Base-by-base conservation (phyloP, 2,888 invertebrate species). In the Scrobipalpa atriplicella region DNA sequence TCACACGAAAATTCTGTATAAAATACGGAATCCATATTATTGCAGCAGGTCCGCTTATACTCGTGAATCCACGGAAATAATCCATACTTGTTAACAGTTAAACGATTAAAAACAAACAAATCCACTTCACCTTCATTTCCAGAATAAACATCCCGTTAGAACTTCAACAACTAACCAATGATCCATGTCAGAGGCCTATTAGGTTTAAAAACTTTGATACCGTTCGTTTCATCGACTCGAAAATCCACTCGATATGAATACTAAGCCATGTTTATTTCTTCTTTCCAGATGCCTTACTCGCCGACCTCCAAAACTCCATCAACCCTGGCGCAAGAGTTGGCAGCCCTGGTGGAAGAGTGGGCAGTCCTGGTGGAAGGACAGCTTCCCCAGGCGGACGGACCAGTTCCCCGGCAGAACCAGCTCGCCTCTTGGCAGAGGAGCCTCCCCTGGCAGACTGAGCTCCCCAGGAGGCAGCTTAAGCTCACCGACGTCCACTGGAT, bases 261-360 rank as follows among this genome's bases (percentile, higher is more conserved):
- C 29, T 29, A 29, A 29, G 2, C 29, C 47, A n/a, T 43, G 41
- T 62, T 41, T 54, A 39, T 67, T 67, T 73, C 71, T 74, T 75
- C 68, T 80, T 95, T 95, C 64, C 94, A 99, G 99, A 99, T 94
- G 98, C 99, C 70, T 93, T 99, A 74, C 94, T 99, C 81, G 98
- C 98, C 68, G 99, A 99, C 86, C 94, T 99, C 68, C 99, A 99
- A 91, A 98, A 98, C 80, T 99, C 99, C 10, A 97, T 98, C 75
- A 92, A 92, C 78, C 92, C 92, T 61, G 96, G 97, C 64, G 94
- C 84, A 65, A 81, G 94, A 2, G 93, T 93, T 7, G 87, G 88
- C 71, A 89, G 89, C 70, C 89, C 91, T 18, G 84, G 83, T 7
- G 86, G 56, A 11, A 76, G 89, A 2, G 93, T 93, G 7, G 87